These are phyloP conservation scores for Eleutherodactylus coqui DNA, from an alignment of 2,797 vertebrate genomes.

Conservation along the genomic window DNA sequence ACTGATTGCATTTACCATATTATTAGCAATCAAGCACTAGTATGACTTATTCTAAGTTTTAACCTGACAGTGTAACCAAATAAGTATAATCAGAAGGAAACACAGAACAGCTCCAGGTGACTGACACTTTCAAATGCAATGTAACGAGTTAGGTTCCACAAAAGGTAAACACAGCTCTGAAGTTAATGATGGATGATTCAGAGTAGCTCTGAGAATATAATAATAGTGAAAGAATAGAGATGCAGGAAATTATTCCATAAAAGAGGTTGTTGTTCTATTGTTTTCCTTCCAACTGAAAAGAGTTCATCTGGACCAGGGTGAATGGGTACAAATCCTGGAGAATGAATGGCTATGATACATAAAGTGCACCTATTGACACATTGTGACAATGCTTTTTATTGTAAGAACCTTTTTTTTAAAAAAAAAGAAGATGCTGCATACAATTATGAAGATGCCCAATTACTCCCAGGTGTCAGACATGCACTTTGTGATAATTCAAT, in stretches of 20 bases:
- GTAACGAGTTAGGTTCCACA: not conserved
- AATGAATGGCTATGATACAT: not conserved
- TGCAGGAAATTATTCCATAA: not conserved
- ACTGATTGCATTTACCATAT: constrained; percentile 38
- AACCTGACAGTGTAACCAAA: constrained; percentile 29
- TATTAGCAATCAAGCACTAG: constrained; percentile 45
- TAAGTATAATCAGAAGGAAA: constrained; percentile 32
- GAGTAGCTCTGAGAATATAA: constrained; percentile 25
- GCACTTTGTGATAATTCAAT: too few relatives aligned
- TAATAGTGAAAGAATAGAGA: constrained; percentile 8
- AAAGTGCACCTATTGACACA: too few relatives aligned
- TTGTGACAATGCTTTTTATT: too few relatives aligned
- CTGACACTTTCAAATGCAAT: constrained; percentile 27
- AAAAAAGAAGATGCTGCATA: too few relatives aligned
- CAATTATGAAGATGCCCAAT: too few relatives aligned
- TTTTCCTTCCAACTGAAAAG: not conserved
- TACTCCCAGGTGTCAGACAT: too few relatives aligned
- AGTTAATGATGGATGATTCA: constrained; percentile 34
- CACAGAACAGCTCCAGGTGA: not conserved
- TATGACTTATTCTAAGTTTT: constrained; percentile 2
- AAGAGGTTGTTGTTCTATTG: not conserved
- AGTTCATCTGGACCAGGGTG: not conserved
- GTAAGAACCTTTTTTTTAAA: too few relatives aligned
- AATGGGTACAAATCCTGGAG: not conserved
- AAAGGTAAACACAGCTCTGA: constrained; percentile 42